These are phyloP conservation scores for Noctilio leporinus DNA, from an alignment of 2,113 vertebrate genomes.

Conservation along the genomic window DNA sequence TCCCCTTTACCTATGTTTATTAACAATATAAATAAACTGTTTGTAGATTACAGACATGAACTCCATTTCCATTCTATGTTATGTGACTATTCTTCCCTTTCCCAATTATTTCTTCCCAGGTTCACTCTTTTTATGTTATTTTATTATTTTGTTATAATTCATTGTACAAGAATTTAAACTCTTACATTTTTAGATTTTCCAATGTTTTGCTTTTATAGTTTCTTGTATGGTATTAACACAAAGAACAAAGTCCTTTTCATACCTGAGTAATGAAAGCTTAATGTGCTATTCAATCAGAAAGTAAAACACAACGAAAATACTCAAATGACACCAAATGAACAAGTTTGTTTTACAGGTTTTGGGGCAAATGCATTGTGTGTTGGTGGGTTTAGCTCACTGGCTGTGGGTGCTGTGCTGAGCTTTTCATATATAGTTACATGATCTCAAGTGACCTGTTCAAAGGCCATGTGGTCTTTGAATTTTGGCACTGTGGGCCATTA, in stretches of 20 bases:
- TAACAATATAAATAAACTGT: neutral
- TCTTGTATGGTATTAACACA: neutral
- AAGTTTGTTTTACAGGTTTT: neutral
- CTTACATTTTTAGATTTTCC: neutral
- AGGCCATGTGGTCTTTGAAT: neutral
- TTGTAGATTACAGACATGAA: neutral
- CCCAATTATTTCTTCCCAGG: neutral
- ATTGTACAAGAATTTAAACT: neutral
- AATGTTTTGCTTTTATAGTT: neutral
- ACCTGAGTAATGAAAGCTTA: neutral
- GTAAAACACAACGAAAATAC: neutral
- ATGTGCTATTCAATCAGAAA: neutral
- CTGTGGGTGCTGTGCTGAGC: fast-evolving
- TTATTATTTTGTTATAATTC: neutral
- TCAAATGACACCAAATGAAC: neutral
- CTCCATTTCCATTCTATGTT: neutral
- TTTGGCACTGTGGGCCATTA: neutral
- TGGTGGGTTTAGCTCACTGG: neutral
- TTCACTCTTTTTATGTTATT: neutral
- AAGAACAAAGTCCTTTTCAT: neutral
- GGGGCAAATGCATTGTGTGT: neutral
- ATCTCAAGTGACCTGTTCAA: neutral
- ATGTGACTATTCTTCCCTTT: neutral
- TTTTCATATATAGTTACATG: fast-evolving
- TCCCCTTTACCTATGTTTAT: neutral